A percentile compares a stretch with the other conserved stretches of the same genome.
Evolutionary conservation across 2,888 invertebrate genomes (phyloP).

Genomic region (Nymphalis polychloros): DNA sequence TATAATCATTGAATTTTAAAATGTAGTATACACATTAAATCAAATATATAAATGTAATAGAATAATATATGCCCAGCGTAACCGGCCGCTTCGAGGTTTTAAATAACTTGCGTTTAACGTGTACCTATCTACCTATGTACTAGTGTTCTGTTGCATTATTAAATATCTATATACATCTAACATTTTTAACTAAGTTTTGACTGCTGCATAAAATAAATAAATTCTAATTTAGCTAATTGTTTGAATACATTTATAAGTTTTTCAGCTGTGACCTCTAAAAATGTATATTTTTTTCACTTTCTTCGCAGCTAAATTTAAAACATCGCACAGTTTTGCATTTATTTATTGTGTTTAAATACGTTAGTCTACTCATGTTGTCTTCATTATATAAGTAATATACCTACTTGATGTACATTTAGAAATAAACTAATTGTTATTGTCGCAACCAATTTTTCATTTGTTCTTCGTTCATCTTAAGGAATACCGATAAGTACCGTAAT

Average conservation of each 20-base stretch:
- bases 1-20: not conserved
- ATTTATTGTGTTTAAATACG: conserved; percentile 11
- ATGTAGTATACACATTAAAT: not conserved
- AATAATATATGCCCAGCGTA: not conserved
- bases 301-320: not conserved
- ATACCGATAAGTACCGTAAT: not conserved
- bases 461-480: not conserved
- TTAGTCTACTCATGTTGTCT: conserved; percentile 8
- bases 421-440: conserved; percentile 5
- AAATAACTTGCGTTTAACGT: not conserved
- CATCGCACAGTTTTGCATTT: conserved; percentile 3
- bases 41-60: not conserved
- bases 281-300: not conserved
- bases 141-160: not conserved
- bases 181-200: conserved; percentile 3
- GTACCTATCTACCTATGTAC: not conserved
- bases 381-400: not conserved
- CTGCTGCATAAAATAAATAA: not conserved
- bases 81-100: not conserved
- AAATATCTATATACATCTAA: not conserved
- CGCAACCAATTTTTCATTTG: not conserved
- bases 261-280: not conserved
- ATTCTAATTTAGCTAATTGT: not conserved
- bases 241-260: conserved; percentile 1
- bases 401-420: not conserved